A percentile compares a stretch with the other conserved stretches of the same genome.
Evolutionary conservation across 1,140 invertebrate species (phyloP).

Genomic region (Gonatopus flavifemur): DNA sequence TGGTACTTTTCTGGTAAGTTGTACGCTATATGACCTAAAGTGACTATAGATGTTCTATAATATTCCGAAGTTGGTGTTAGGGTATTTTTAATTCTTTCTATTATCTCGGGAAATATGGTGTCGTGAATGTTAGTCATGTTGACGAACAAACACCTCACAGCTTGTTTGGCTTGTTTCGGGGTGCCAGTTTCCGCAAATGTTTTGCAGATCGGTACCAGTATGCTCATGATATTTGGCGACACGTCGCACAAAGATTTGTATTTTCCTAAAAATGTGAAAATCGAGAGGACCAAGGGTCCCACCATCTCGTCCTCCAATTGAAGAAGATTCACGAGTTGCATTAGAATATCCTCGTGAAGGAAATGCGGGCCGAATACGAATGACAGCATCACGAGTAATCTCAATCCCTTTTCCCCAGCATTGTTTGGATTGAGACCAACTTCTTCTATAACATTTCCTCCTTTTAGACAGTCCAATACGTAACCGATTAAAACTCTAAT

Average conservation of each 20-base stretch:
- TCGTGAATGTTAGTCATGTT: slow-evolving; percentile 82
- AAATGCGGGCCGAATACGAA: slow-evolving; percentile 93
- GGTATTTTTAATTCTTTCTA: slow-evolving; percentile 77
- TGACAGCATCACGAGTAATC: slow-evolving; percentile 80
- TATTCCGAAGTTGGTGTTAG: slow-evolving; percentile 78
- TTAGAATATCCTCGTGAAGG: slow-evolving; percentile 80
- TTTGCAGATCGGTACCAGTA: slow-evolving; percentile 82
- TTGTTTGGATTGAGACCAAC: slow-evolving; percentile 76
- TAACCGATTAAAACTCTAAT: slow-evolving; percentile 63
- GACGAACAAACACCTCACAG: slow-evolving; percentile 87
- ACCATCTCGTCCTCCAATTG: slow-evolving; percentile 80
- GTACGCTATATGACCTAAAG: slow-evolving; percentile 90
- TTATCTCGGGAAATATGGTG: slow-evolving; percentile 81
- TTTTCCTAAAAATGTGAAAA: slow-evolving; percentile 86
- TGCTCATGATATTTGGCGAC: slow-evolving; percentile 69
- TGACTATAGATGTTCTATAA: slow-evolving; percentile 91
- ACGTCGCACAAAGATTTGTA: slow-evolving; percentile 78
- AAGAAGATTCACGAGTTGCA: slow-evolving; percentile 77
- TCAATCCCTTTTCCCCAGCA: slow-evolving; percentile 80
- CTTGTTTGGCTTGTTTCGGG: slow-evolving; percentile 94
- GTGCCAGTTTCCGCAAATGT: slow-evolving; percentile 85
- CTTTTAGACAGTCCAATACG: slow-evolving; percentile 66
- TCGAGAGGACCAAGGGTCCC: slow-evolving; percentile 78
- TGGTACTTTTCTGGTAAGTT: slow-evolving; percentile 88
- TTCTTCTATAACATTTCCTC: slow-evolving; percentile 71